Conservation (phyloP, 1,140 invertebrate genomes). For the Neoseiulus cucumeris region DNA sequence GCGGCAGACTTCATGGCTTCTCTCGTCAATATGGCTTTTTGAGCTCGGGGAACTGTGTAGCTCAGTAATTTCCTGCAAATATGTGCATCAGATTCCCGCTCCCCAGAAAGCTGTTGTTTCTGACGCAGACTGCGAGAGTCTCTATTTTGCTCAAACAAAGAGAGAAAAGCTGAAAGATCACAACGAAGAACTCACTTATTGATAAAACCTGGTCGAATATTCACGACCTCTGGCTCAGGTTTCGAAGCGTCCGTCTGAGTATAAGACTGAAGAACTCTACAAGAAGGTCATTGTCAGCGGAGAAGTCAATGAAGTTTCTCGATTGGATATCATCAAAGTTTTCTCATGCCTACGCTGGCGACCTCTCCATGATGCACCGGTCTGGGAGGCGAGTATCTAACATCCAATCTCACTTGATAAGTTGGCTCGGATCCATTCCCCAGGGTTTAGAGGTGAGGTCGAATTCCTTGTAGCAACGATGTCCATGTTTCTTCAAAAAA, state of each 20-base stretch:
- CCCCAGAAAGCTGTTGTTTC: neutral
- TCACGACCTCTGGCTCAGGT: neutral
- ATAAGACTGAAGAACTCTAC: neutral
- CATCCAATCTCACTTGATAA: constrained; percentile 3
- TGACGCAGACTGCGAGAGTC: neutral
- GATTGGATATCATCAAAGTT: too few species aligned
- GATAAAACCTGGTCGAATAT: neutral
- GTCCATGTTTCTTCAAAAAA: constrained; percentile 12
- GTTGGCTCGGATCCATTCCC: constrained; percentile 4
- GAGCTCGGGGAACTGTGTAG: neutral
- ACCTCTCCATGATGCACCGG: neutral
- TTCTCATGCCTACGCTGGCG: too few species aligned
- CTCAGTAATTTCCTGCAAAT: neutral
- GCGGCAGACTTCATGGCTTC: constrained; percentile 19
- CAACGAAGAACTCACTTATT: neutral
- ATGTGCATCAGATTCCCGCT: neutral
- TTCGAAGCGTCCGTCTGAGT: neutral
- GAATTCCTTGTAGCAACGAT: constrained; percentile 12
- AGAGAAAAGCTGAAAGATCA: neutral
- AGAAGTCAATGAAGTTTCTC: too few species aligned
- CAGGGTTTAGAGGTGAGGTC: constrained; percentile 8
- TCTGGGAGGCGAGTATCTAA: too few species aligned
- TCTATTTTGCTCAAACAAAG: neutral
- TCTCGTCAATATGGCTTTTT: neutral
- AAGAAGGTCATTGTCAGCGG: too few species aligned